phyloP scores from a whole-genome alignment of 1,140 invertebrate species.

The Drosophila kikkawai region DNA sequence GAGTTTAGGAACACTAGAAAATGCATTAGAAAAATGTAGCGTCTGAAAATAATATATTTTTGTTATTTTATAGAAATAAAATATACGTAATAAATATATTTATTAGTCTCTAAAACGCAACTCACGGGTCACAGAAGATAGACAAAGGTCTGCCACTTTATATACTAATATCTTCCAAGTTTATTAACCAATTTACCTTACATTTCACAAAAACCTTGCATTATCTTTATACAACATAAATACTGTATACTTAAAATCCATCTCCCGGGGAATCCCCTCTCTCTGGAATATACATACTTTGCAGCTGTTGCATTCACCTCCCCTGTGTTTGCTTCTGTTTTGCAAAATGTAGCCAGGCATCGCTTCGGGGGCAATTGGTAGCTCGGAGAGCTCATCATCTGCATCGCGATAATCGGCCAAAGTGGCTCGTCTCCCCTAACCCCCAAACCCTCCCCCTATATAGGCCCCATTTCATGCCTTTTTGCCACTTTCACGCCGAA shows the following conservation, averaged over 20 bases:
- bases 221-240: neutral
- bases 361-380: neutral
- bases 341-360: neutral
- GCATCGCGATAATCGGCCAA: constrained; percentile 9
- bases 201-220: neutral
- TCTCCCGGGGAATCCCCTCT: neutral
- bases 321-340: constrained; percentile 8
- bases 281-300: neutral
- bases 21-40: too few species aligned
- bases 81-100: too few species aligned
- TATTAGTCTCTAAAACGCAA: too few species aligned
- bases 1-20: neutral
- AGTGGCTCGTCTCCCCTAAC: neutral
- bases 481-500: constrained; percentile 60
- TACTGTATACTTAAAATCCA: neutral
- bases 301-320: neutral
- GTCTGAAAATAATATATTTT: too few species aligned
- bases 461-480: constrained; percentile 29
- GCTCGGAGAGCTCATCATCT: constrained; percentile 7
- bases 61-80: too few species aligned
- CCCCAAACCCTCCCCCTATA: neutral
- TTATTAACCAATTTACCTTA: too few species aligned
- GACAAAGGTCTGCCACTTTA: neutral
- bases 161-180: neutral
- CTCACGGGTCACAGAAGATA: too few species aligned